These are phyloP conservation scores for Diarsia rubi DNA, from an alignment of 2,888 invertebrate species.

Conservation along the genomic window DNA sequence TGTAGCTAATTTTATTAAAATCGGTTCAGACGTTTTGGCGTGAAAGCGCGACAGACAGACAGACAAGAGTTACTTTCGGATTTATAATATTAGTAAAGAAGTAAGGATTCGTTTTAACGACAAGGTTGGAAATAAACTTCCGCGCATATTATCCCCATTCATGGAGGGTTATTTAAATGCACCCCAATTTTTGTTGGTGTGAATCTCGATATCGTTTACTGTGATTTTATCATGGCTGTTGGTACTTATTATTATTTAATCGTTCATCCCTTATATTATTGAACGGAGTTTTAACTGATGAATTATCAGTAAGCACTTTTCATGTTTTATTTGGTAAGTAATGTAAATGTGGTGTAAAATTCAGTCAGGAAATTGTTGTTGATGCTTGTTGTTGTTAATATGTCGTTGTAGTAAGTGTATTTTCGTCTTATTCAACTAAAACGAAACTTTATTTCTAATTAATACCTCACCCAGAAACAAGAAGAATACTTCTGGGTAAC, in stretches of 20 bases:
- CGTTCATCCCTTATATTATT: not conserved
- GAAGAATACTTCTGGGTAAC: conserved; percentile 32
- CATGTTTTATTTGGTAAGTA: not conserved
- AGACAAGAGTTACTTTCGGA: too few relatives aligned
- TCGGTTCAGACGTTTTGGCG: too few relatives aligned
- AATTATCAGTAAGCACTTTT: too few relatives aligned
- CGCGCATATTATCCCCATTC: not conserved
- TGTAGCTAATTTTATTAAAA: too few relatives aligned
- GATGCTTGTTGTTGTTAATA: too few relatives aligned
- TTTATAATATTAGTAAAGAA: too few relatives aligned
- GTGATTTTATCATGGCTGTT: not conserved
- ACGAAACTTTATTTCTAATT: not conserved
- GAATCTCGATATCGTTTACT: not conserved
- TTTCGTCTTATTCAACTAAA: not conserved
- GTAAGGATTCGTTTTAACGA: not conserved
- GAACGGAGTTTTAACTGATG: not conserved
- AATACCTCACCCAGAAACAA: conserved; percentile 4
- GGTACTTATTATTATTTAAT: conserved; percentile 12
- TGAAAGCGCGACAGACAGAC: too few relatives aligned
- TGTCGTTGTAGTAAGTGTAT: not conserved
- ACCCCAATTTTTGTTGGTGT: conserved; percentile 11
- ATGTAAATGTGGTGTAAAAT: not conserved
- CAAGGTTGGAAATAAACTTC: not conserved
- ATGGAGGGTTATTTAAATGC: conserved; percentile 30
- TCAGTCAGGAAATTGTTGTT: not conserved